Percentiles rank a stretch among this genome's conserved stretches.
These are phyloP conservation scores for Hirundichthys speculiger DNA, from an alignment of 2,113 vertebrate species.

Conservation along the genomic window DNA sequence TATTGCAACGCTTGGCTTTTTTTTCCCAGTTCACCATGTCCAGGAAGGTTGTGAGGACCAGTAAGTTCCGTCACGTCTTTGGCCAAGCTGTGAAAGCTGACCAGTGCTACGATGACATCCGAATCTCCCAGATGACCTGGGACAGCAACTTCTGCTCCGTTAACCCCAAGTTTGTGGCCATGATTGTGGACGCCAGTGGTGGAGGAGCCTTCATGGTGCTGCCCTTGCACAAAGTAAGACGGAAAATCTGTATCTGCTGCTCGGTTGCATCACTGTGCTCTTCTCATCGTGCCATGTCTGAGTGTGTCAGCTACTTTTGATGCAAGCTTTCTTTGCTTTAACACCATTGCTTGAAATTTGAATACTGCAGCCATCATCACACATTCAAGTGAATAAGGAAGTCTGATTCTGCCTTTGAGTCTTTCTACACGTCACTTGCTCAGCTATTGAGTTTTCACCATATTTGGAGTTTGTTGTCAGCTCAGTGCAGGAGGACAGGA, in stretches of 20 bases:
- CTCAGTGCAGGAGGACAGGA: slow-evolving; percentile 70
- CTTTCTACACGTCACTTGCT: slow-evolving; percentile 57
- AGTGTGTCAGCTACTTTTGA: slow-evolving; percentile 4
- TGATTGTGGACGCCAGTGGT: slow-evolving; percentile 91
- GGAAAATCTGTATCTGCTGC: rapidly evolving
- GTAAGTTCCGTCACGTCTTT: slow-evolving; percentile 93
- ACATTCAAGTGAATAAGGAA: slow-evolving; percentile 74
- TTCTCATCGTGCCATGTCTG: not conserved
- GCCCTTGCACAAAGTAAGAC: slow-evolving; percentile 86
- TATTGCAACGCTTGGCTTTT: not conserved
- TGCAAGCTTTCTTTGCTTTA: not conserved
- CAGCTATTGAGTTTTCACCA: slow-evolving; percentile 75
- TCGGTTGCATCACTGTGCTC: rapidly evolving
- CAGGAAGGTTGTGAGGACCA: slow-evolving; percentile 87
- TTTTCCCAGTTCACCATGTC: slow-evolving; percentile 82
- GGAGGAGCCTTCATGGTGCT: slow-evolving; percentile 91
- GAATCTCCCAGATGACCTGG: slow-evolving; percentile 94
- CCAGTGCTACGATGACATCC: slow-evolving; percentile 92
- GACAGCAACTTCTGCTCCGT: slow-evolving; percentile 92
- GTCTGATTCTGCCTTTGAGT: slow-evolving; percentile 63
- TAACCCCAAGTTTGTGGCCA: slow-evolving; percentile 92
- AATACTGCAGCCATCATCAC: slow-evolving; percentile 18
- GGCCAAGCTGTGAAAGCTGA: slow-evolving; percentile 88
- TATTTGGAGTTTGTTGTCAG: slow-evolving; percentile 79
- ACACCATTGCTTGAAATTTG: slow-evolving; percentile 8